Evolutionary conservation across 1,140 invertebrate genomes (phyloP), one percentile per base, ranked within the genome.

Genomic region (Wiebesia pumilae): DNA sequence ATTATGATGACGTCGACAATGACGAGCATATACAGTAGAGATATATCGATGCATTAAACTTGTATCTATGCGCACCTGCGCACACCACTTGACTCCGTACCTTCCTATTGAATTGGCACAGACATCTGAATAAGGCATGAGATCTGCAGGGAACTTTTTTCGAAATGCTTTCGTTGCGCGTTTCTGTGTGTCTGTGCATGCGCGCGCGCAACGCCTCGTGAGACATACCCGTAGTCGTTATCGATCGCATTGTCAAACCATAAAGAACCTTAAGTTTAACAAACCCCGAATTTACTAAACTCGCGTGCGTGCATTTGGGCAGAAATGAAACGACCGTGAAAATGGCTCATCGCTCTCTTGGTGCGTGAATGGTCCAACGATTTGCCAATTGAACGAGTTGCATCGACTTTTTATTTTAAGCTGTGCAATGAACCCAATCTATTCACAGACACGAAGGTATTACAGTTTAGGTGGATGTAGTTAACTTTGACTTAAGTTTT

Each of bases 111-210:
- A 78, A 84, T 84, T 67, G 73, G 40, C 82, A 77, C 82, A 47
- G 33, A 40, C 71, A 38, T 58, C 75, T 84, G 83, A 84, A 84
- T 84, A 84, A 78, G 40, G 71, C 83, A 84, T 78, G 73, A 84
- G 54, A 35, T n/a, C 43, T 58, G 67, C 81, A 73, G 81, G 71
- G 51, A 75, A 43, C 47, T 71, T 73, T 7, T 82, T 73, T 83
- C 67, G n/a, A 83, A 71, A 58, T 0, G 69, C 69, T 21, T n/a
- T n/a, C 7, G 69, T 4, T 4, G 16, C 40, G 3, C 19, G 12
- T 33, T 4, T 69, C 1, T 27, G 24, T 27, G 14, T 21, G 69
- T 33, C 9, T 7, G 69, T 21, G 6, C 33, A 6, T 16, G 0
- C 14, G 33, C 33, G 16, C 16, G 16, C 12, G 12, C n/a, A n/a